These are phyloP conservation scores for Gonioctena quinquepunctata DNA, from an alignment of 1,140 invertebrate species.

Conservation along the genomic window DNA sequence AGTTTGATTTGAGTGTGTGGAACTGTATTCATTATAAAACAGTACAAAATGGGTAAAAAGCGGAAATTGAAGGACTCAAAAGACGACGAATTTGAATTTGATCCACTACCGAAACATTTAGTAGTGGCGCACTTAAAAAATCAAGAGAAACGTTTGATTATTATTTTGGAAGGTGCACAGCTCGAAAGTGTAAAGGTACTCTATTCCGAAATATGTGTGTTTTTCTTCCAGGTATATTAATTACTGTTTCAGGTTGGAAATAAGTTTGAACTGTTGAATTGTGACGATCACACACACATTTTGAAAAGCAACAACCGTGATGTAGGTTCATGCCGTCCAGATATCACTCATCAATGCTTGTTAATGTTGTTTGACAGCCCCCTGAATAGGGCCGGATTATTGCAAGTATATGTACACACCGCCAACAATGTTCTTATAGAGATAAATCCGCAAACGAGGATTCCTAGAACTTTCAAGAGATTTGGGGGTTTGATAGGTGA, in stretches of 20 bases:
- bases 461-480: conserved; percentile 96
- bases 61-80: conserved; percentile 59
- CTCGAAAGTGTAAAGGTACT: conserved; percentile 93
- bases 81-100: conserved; percentile 67
- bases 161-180: conserved; percentile 92
- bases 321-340: conserved; percentile 83
- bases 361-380: conserved; percentile 97
- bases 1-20: too few relatives aligned
- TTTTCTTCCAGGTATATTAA: not conserved
- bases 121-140: conserved; percentile 71
- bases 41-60: conserved; percentile 67
- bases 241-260: conserved; percentile 73
- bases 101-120: conserved; percentile 70
- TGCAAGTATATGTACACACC: conserved; percentile 95
- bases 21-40: too few relatives aligned
- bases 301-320: conserved; percentile 85
- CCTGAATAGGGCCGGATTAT: conserved; percentile 84
- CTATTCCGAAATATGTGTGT: conserved; percentile 20
- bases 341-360: conserved; percentile 94
- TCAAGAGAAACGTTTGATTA: conserved; percentile 88
- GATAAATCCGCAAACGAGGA: conserved; percentile 97
- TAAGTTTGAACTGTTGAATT: conserved; percentile 89
- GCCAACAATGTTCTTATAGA: conserved; percentile 96
- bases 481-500: conserved; percentile 98
- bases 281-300: conserved; percentile 87